A percentile compares a stretch with the other conserved stretches of the same genome.
Evolutionary conservation across 2,888 invertebrate genomes (phyloP).

Genomic region (Eudasyphora cyanicolor): DNA sequence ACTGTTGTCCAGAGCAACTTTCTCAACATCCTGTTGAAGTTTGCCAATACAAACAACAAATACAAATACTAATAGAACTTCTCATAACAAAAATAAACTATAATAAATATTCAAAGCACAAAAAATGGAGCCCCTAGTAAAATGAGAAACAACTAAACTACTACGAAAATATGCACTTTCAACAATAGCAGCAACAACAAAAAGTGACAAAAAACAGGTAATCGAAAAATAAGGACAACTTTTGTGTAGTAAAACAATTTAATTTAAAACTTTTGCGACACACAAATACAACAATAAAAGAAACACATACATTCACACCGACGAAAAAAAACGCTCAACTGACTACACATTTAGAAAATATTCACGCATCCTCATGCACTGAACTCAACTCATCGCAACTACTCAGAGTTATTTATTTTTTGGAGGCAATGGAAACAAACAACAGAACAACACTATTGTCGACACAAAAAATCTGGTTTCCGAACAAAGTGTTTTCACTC

Average conservation of each 20-base stretch:
- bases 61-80: constrained; percentile 16
- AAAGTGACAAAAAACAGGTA: constrained; percentile 53
- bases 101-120: constrained; percentile 18
- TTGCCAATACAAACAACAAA: neutral
- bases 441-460: neutral
- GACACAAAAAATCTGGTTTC: constrained; percentile 58
- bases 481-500: constrained; percentile 56
- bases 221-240: constrained; percentile 64
- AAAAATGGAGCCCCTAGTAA: neutral
- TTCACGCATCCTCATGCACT: neutral
- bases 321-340: neutral
- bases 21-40: constrained; percentile 24
- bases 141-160: neutral
- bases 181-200: constrained; percentile 32
- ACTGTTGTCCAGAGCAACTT: neutral
- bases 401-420: neutral
- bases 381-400: too few species aligned
- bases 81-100: neutral
- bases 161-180: constrained; percentile 19
- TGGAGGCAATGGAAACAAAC: neutral
- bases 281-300: constrained; percentile 37
- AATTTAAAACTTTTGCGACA: constrained; percentile 68
- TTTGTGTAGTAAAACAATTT: constrained; percentile 68
- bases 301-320: constrained; percentile 5
- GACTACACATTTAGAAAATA: neutral